Conservation (phyloP, 2,888 invertebrate genomes). For the Pollenia angustigena region DNA sequence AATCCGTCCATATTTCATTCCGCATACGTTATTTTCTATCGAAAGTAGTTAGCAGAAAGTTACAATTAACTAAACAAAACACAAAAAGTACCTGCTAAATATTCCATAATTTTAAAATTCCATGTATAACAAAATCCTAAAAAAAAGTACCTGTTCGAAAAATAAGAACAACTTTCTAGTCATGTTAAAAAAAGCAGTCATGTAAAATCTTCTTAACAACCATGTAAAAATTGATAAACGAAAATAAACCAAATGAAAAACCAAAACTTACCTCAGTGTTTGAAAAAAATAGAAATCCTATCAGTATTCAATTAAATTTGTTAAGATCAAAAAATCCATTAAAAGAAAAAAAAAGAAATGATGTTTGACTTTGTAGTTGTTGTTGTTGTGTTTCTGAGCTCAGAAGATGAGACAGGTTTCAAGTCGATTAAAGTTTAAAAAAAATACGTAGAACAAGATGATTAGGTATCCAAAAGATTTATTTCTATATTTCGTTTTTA, state of each 20-base stretch:
- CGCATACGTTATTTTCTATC: too few species aligned
- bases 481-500: constrained; percentile 5
- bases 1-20: too few species aligned
- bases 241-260: constrained; percentile 14
- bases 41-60: too few species aligned
- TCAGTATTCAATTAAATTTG: neutral
- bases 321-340: constrained; percentile 24
- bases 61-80: too few species aligned
- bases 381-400: constrained; percentile 18
- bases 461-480: constrained; percentile 47
- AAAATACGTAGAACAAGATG: constrained; percentile 10
- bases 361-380: neutral
- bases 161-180: neutral
- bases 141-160: neutral
- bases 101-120: too few species aligned
- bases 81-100: too few species aligned
- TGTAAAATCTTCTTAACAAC: neutral
- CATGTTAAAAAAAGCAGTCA: neutral
- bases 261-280: constrained; percentile 46
- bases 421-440: neutral
- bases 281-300: constrained; percentile 20
- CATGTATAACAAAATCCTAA: neutral
- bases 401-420: constrained; percentile 53
- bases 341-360: constrained; percentile 8
- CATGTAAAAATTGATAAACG: constrained; percentile 19